phyloP scores from a whole-genome alignment of 2,888 invertebrate species.

The Eupsilia transversa region DNA sequence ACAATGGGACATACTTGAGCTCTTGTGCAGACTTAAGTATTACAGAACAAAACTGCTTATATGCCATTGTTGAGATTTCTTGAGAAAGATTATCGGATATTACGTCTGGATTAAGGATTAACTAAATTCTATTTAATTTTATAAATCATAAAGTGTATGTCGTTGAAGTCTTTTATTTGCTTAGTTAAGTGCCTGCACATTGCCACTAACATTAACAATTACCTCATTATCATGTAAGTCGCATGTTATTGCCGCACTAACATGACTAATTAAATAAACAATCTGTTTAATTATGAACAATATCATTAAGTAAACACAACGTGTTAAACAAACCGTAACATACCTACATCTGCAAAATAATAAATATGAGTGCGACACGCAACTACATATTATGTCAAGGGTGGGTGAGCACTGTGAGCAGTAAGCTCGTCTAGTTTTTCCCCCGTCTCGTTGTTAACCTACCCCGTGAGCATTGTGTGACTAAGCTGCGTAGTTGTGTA shows the following conservation, averaged over 20 bases:
- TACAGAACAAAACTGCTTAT: slow-evolving; percentile 41
- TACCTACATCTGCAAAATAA: slow-evolving; percentile 32
- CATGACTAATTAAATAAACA: slow-evolving; percentile 39
- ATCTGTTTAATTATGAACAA: slow-evolving; percentile 47
- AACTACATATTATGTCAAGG: slow-evolving; percentile 44
- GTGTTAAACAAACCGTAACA: slow-evolving; percentile 45
- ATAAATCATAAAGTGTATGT: neutral
- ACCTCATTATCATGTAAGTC: slow-evolving; percentile 35
- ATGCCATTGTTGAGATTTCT: slow-evolving; percentile 41
- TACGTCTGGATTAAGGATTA: slow-evolving; percentile 14
- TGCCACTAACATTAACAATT: slow-evolving; percentile 14
- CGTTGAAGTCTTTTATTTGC: slow-evolving; percentile 14
- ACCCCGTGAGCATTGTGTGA: slow-evolving; percentile 74
- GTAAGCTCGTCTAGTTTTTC: slow-evolving; percentile 42
- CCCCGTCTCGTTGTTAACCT: slow-evolving; percentile 68
- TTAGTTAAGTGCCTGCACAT: slow-evolving; percentile 18
- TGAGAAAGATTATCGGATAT: slow-evolving; percentile 39
- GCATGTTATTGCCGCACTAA: slow-evolving; percentile 30
- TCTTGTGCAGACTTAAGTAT: slow-evolving; percentile 24
- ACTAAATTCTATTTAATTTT: neutral
- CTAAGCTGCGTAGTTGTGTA: slow-evolving; percentile 79
- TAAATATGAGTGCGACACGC: slow-evolving; percentile 37
- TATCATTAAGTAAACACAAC: slow-evolving; percentile 54
- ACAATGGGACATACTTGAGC: slow-evolving; percentile 42
- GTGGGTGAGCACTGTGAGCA: slow-evolving; percentile 53